These are phyloP conservation scores for Drosophila quadrilineata DNA, from an alignment of 1,140 invertebrate species.

Conservation along the genomic window DNA sequence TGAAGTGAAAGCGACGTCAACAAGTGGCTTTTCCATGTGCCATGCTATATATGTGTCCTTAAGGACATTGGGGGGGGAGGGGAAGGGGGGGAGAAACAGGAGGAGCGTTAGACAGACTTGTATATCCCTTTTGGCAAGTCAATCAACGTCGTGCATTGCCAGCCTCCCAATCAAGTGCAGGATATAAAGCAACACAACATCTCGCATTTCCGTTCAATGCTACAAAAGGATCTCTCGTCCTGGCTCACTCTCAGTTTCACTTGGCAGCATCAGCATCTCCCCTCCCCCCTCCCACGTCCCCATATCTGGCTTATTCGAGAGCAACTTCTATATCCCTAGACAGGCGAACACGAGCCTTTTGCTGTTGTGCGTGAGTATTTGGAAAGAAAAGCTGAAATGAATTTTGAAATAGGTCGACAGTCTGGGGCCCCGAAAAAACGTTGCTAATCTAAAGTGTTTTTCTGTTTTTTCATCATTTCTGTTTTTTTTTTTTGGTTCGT, in stretches of 20 bases:
- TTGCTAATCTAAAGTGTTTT: constrained; percentile 67
- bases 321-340: too few relatives aligned
- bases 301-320: too few relatives aligned
- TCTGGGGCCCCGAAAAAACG: constrained; percentile 9
- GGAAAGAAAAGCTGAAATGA: too few relatives aligned
- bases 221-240: background rate
- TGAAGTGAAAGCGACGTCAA: constrained; percentile 16
- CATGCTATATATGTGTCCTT: constrained; percentile 40
- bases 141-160: constrained; percentile 59
- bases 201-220: constrained; percentile 21
- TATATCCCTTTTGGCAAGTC: constrained; percentile 59
- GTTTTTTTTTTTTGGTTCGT: too few relatives aligned
- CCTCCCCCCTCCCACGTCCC: background rate
- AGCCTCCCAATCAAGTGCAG: constrained; percentile 37
- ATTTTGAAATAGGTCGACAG: constrained; percentile 62
- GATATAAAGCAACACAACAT: constrained; percentile 16
- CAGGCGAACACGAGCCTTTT: constrained; percentile 9
- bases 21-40: too few relatives aligned
- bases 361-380: constrained; percentile 14
- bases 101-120: background rate
- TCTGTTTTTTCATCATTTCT: background rate
- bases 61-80: constrained; percentile 5
- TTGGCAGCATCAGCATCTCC: too few relatives aligned
- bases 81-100: background rate
- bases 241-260: too few relatives aligned